A percentile compares a stretch with the other conserved stretches of the same genome.
These are phyloP conservation scores for Camponotus fellah DNA, from an alignment of 2,888 invertebrate species.

Conservation along the genomic window DNA sequence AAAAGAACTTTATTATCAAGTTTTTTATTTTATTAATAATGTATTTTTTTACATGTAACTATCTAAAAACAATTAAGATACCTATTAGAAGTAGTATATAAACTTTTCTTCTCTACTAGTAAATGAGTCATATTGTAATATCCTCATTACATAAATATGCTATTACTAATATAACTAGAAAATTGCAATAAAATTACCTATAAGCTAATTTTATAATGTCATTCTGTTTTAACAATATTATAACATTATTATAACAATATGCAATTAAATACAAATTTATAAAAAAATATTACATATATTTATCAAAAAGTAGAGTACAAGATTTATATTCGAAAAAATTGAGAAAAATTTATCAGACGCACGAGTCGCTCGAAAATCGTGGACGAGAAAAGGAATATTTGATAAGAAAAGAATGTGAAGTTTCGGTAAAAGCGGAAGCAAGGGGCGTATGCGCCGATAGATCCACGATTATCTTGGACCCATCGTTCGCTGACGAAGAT, in stretches of 20 bases:
- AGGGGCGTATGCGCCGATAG: slow-evolving; percentile 77
- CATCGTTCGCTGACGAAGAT: neutral
- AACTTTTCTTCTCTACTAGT: neutral
- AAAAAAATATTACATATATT: too few relatives aligned
- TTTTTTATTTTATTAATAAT: neutral
- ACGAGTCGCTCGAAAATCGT: neutral
- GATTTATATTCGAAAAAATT: neutral
- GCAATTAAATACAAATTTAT: neutral
- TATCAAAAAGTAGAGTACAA: neutral
- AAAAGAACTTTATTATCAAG: neutral
- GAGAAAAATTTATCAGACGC: neutral
- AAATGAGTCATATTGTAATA: neutral
- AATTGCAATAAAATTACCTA: neutral
- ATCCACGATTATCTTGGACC: slow-evolving; percentile 51
- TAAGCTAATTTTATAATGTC: neutral
- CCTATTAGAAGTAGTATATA: neutral
- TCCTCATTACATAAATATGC: neutral
- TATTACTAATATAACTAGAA: neutral
- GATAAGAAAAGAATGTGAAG: neutral
- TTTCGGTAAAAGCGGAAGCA: slow-evolving; percentile 72
- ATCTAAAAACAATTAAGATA: neutral
- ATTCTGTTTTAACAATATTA: neutral
- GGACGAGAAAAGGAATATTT: neutral
- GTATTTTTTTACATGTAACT: neutral
- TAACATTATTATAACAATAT: neutral